Evolutionary conservation across 2,888 invertebrate species (phyloP).

Genomic region (Euproctis similis): DNA sequence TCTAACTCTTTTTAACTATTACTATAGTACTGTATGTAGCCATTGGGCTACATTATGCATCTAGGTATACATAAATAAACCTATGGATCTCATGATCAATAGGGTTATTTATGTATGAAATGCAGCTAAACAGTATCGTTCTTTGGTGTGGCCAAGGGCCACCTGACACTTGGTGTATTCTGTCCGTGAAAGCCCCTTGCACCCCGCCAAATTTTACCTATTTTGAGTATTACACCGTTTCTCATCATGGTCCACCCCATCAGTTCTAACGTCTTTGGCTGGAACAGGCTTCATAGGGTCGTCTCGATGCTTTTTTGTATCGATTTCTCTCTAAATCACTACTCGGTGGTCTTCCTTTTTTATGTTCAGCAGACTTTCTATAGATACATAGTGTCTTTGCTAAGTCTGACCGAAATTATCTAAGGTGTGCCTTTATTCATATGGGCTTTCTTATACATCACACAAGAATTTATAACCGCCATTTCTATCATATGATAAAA

Average conservation of each 20-base stretch:
- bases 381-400: conserved; percentile 14
- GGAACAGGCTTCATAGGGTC: conserved; percentile 6
- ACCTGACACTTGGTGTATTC: conserved; percentile 21
- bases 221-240: conserved; percentile 16
- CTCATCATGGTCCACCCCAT: conserved; percentile 22
- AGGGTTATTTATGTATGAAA: conserved; percentile 11
- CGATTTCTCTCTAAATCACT: conserved; percentile 4
- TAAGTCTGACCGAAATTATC: conserved; percentile 14
- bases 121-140: conserved; percentile 22
- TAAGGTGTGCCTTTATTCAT: conserved; percentile 3
- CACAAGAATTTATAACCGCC: conserved; percentile 13
- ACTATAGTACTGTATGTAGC: conserved; percentile 11
- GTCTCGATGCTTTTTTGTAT: conserved; percentile 1
- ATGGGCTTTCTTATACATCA: conserved; percentile 10
- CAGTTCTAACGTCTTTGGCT: conserved; percentile 11
- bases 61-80: neutral
- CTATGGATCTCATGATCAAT: no score
- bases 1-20: no score
- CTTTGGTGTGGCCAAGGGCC: conserved; percentile 20
- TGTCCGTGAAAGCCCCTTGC: conserved; percentile 14
- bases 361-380: conserved; percentile 7
- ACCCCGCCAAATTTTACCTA: conserved; percentile 4
- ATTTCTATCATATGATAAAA: conserved; percentile 8
- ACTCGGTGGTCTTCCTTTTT: conserved; percentile 5
- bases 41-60: conserved; percentile 11